A percentile compares a stretch with the other conserved stretches of the same genome.
Evolutionary conservation across 2,888 invertebrate species (phyloP).

Genomic region (Emmelina monodactyla): DNA sequence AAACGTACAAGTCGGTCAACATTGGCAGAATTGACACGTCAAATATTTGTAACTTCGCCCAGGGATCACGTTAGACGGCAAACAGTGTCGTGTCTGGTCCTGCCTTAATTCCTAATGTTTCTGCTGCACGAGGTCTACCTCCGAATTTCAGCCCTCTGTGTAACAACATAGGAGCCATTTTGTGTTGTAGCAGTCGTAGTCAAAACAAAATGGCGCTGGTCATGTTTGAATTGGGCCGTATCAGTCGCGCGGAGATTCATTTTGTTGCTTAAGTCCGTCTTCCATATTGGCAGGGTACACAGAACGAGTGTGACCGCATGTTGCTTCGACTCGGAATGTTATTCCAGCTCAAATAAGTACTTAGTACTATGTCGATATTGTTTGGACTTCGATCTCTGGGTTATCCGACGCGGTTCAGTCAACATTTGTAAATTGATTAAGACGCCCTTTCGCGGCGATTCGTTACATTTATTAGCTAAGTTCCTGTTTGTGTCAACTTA

Average conservation of each 20-base stretch:
- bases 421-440: conserved; percentile 53
- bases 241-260: conserved; percentile 66
- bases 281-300: conserved; percentile 64
- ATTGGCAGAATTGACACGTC: conserved; percentile 68
- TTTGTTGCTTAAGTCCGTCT: conserved; percentile 64
- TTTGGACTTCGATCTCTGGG: conserved; percentile 61
- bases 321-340: conserved; percentile 64
- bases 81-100: conserved; percentile 65
- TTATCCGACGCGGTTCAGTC: conserved; percentile 36
- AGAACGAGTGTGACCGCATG: conserved; percentile 55
- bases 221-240: conserved; percentile 65
- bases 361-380: conserved; percentile 63
- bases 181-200: conserved; percentile 27
- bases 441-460: not conserved
- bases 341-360: conserved; percentile 64
- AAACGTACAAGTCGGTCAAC: conserved; percentile 66
- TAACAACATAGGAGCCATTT: conserved; percentile 31
- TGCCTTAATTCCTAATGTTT: conserved; percentile 66
- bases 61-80: conserved; percentile 64
- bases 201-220: conserved; percentile 66
- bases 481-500: no score
- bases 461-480: no score
- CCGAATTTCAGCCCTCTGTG: conserved; percentile 27
- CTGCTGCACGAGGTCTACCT: conserved; percentile 26
- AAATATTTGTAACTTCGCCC: conserved; percentile 68